A percentile compares a stretch with the other conserved stretches of the same genome.
phyloP scores from a whole-genome alignment of 2,888 invertebrate genomes.

The Patella pellucida region DNA sequence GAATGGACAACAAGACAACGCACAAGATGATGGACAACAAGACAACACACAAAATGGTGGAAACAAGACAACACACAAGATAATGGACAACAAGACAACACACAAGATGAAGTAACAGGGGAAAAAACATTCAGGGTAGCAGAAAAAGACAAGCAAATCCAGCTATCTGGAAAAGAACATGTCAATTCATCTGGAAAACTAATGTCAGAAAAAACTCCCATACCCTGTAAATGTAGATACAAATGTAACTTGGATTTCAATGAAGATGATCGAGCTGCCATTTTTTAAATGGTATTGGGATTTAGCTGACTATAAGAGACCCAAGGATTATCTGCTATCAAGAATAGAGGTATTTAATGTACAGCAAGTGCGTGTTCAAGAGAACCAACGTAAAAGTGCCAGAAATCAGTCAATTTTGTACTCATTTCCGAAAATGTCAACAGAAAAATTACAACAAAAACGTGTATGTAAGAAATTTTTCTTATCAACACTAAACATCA shows the following conservation, averaged over 20 bases:
- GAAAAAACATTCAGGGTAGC: background rate
- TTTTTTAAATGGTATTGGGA: background rate
- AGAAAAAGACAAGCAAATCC: background rate
- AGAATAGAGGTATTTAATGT: background rate
- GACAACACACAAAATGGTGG: too few relatives aligned
- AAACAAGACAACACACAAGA: too few relatives aligned
- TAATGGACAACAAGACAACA: too few relatives aligned
- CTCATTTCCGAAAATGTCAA: background rate
- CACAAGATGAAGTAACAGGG: background rate
- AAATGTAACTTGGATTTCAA: background rate
- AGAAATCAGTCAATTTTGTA: background rate
- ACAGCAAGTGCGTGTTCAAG: background rate
- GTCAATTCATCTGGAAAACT: background rate
- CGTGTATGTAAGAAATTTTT: background rate
- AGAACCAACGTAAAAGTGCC: background rate
- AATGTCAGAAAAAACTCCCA: background rate
- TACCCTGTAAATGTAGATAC: background rate
- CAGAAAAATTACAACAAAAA: background rate
- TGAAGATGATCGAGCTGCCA: background rate
- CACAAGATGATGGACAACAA: too few relatives aligned
- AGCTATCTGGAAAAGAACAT: background rate
- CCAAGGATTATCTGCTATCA: background rate
- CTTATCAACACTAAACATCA: background rate
- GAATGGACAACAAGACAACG: too few relatives aligned
- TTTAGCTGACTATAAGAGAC: background rate